Percentiles rank a stretch among this genome's conserved stretches.
These are phyloP conservation scores for Papilio demoleus DNA, from an alignment of 2,888 invertebrate genomes.

Conservation along the genomic window DNA sequence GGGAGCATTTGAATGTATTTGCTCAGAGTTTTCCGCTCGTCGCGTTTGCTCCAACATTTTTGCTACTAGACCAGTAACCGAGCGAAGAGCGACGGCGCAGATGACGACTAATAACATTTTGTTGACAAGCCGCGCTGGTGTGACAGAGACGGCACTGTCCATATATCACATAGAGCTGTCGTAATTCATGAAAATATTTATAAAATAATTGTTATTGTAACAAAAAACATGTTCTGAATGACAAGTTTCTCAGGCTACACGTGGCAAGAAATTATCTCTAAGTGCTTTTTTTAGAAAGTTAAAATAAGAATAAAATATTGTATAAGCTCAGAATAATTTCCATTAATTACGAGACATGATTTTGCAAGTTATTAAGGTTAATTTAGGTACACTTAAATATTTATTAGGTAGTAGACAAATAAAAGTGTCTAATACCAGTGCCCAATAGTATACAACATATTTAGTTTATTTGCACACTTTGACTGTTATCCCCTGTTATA, in stretches of 20 bases:
- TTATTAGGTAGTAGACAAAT: too few species aligned
- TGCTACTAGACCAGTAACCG: conserved; percentile 43
- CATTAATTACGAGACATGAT: background rate
- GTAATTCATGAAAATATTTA: background rate
- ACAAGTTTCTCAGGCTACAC: too few species aligned
- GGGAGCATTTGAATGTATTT: conserved; percentile 38
- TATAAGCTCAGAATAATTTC: background rate
- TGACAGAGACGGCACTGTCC: conserved; percentile 58
- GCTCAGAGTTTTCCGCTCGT: conserved; percentile 40
- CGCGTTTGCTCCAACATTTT: conserved; percentile 46
- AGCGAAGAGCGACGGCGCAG: conserved; percentile 53
- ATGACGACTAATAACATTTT: conserved; percentile 74
- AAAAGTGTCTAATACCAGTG: too few species aligned
- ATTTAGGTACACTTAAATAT: too few species aligned
- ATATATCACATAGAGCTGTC: conserved; percentile 50
- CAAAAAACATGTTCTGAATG: too few species aligned
- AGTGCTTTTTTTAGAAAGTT: too few species aligned
- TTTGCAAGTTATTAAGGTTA: too few species aligned
- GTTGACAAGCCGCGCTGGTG: conserved; percentile 69
- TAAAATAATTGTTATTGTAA: too few species aligned
- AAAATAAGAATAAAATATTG: background rate
- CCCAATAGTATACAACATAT: background rate
- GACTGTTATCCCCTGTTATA: too few species aligned
- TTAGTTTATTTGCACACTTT: background rate
- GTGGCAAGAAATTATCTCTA: too few species aligned